Evolutionary conservation across 1,140 invertebrate genomes (phyloP), one percentile per base, ranked within the genome.

Genomic region (Drosophila rufa): DNA sequence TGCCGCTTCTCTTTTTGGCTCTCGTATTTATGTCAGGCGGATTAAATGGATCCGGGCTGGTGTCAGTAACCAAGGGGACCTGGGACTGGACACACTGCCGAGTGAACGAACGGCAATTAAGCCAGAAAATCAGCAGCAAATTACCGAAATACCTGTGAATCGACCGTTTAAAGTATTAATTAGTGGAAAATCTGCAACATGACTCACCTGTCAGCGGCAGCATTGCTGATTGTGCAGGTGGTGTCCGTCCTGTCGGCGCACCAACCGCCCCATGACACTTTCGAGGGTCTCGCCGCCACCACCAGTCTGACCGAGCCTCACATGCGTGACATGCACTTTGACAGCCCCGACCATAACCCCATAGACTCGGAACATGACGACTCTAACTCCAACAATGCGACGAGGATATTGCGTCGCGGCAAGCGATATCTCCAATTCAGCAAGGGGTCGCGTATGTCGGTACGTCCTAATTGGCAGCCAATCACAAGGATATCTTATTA

Each of bases 381-480:
- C 14, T 56, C 45, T 57, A 56, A 46, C 25, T 15, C 15, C 22
- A 68, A 40, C 80, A 90, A 89, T 61, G 64, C 55, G 3, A 85
- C 85, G 0, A 79, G 81, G 33, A 69, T 85, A 30, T 56, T 89
- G 78, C 68, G 82, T 12, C 85, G 85, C 6, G 86, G 85, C 55
- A 89, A 89, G 61, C 85, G 85, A 1, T 89, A 79, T 67, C 67
- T 89, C 36, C 75, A 85, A 25, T 89, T 85, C 46, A 42, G 62
- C 59, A 85, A 89, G 51, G 85, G 85, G 19, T 84, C 85, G 33
- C 85, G 85, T 82, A 90, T 89, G 85, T 89, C 85, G 75, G 85
- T 89, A 61, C 19, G 12, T 33, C 38, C 43, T 79, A 77, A 77
- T 68, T 78, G 55, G 67, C 51, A 19, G 30, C 69, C 40, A 69